Base-by-base conservation (phyloP, 2,888 invertebrate species). In the Polylopha cassiicola region DNA sequence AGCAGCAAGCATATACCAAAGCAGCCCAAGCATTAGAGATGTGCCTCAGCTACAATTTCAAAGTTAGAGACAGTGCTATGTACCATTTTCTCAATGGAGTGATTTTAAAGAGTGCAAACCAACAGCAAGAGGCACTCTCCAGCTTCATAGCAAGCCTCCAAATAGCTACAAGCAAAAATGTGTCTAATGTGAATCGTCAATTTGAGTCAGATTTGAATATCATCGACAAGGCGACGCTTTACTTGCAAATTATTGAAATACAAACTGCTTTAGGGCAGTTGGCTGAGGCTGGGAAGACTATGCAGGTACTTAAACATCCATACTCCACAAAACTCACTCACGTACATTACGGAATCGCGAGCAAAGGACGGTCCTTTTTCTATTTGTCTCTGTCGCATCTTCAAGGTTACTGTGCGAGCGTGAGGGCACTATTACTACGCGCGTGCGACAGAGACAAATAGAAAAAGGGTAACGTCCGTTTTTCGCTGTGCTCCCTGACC, bases 1-100 rank as follows among this genome's bases (percentile, higher is more conserved):
- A 90, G 41, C 89, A 91, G 58, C 87, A 88, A 21, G 85, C 88
- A 27, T 94, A 89, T 56, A 88, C 91, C 9, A 89, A 92, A 61
- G 98, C 98, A 0, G 89, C 92, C 6, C 95, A 96, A 67, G 92
- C 91, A 37, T 80, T 99, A 27, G 98, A 98, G 77, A 89, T 94
- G 49, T 96, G 95, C 39, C 81, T 98, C 7, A 97, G 97, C 61
- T 93, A 94, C 62, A 95, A 98, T 73, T 98, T 99, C 65, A 92
- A 94, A 75, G 92, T 98, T 0, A 86, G 97, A 48, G 97, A 98
- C 44, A 93, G 94, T 73, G 95, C 97, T 0, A 86, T 96, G 66
- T 99, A 95, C 65, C 95, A 97, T 76, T 88, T 97, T 46, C 89
- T 97, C 1, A 89, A 91, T 50, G 97, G 97, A 0, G 87, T 94